Evolutionary conservation across 2,888 invertebrate species (phyloP).

Genomic region (Escarpia spicata): DNA sequence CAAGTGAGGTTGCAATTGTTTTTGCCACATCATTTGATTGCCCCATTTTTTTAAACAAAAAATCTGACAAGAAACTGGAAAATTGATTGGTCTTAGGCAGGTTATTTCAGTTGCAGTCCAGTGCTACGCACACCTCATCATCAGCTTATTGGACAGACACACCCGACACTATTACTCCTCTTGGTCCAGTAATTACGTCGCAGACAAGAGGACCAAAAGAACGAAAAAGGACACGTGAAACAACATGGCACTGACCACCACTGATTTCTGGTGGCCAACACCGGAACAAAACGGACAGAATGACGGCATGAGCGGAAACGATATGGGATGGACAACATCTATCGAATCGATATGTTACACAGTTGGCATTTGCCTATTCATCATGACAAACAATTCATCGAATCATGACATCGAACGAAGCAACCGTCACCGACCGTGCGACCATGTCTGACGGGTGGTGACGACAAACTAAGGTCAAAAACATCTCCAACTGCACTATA

Average conservation of each 20-base stretch:
- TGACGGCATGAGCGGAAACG: not conserved
- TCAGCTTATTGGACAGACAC: not conserved
- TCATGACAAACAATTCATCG: not conserved
- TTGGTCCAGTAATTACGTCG: not conserved
- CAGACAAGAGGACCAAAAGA: not conserved
- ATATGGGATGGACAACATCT: not conserved
- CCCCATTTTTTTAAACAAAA: not conserved
- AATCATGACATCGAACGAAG: not conserved
- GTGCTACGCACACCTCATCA: not conserved
- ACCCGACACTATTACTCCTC: not conserved
- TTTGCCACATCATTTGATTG: not conserved
- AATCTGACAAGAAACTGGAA: not conserved
- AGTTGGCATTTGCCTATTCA: not conserved
- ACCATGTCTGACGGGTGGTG: not conserved
- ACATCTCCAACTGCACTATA: not conserved
- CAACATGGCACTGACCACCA: not conserved
- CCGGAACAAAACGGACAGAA: not conserved
- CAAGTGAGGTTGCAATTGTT: not conserved
- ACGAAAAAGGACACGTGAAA: not conserved
- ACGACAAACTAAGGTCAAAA: not conserved
- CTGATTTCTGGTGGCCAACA: not conserved
- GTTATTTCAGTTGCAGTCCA: not conserved
- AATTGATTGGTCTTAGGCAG: not conserved
- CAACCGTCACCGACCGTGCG: not conserved
- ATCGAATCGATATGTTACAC: constrained; percentile 14